Percentiles rank a stretch among this genome's conserved stretches.
phyloP scores from a whole-genome alignment of 2,113 vertebrate species.

The Dicentrarchus labrax region DNA sequence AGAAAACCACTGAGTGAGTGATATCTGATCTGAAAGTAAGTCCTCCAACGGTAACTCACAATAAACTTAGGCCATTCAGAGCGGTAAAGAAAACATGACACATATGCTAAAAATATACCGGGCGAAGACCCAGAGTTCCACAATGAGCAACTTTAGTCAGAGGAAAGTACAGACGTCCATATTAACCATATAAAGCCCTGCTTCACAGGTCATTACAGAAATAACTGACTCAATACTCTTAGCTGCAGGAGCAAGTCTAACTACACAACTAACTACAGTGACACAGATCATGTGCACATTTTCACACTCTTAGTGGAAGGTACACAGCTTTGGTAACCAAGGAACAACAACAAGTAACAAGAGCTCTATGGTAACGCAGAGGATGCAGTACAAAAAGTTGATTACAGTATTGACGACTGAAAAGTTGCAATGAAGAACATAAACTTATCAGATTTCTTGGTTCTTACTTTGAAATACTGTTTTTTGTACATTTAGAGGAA shows the following conservation, averaged over 20 bases:
- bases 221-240: neutral
- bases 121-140: constrained; percentile 67
- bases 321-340: constrained; percentile 22
- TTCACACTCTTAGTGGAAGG: neutral
- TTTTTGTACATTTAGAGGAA: neutral
- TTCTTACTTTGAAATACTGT: neutral
- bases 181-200: constrained; percentile 37
- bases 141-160: constrained; percentile 61
- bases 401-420: neutral
- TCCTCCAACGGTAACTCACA: constrained; percentile 64
- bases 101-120: constrained; percentile 72
- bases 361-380: constrained; percentile 15
- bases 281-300: neutral
- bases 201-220: constrained; percentile 14
- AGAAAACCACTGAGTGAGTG: constrained; percentile 63
- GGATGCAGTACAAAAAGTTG: neutral
- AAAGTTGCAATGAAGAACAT: too few relatives aligned
- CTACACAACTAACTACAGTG: neutral
- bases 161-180: constrained; percentile 47
- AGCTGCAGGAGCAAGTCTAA: constrained; percentile 4
- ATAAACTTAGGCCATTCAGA: constrained; percentile 72
- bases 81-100: constrained; percentile 78
- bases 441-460: neutral
- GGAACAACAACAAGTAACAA: constrained; percentile 31
- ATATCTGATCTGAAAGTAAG: constrained; percentile 70